These are phyloP conservation scores for Myotis planiceps DNA, from an alignment of 2,797 vertebrate genomes.

Conservation along the genomic window DNA sequence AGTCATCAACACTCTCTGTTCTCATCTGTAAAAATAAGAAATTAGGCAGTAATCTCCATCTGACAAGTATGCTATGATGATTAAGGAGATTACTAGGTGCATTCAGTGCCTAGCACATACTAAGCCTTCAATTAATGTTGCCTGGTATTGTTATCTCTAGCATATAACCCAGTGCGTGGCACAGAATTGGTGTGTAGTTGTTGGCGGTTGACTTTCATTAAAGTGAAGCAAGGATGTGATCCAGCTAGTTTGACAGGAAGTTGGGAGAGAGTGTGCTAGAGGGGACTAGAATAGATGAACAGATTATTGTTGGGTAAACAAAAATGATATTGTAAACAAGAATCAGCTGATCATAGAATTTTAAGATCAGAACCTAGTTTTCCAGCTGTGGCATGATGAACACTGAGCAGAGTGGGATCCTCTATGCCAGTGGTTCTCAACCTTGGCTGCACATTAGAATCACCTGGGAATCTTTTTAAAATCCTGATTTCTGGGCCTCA, in stretches of 20 bases:
- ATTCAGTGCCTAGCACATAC: not conserved
- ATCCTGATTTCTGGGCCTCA: no score
- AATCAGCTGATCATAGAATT: not conserved
- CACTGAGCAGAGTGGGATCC: not conserved
- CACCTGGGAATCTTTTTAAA: no score
- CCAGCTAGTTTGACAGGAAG: not conserved
- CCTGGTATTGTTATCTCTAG: not conserved
- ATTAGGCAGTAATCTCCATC: not conserved
- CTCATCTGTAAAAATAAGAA: not conserved
- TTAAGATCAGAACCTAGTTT: not conserved
- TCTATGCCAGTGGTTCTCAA: not conserved
- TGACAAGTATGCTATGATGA: not conserved
- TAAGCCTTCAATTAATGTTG: not conserved
- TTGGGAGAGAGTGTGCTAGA: not conserved
- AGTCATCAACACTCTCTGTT: not conserved
- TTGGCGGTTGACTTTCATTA: not conserved
- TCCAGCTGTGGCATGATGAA: not conserved
- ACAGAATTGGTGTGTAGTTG: not conserved
- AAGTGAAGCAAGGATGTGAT: not conserved
- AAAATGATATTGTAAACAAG: constrained; percentile 21
- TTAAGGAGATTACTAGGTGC: not conserved
- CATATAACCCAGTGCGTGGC: not conserved
- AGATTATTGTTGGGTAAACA: not conserved
- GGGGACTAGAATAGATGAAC: not conserved
- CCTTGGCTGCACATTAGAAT: no score